Conservation (phyloP, 2,888 invertebrate species). For the Trilocha varians region DNA sequence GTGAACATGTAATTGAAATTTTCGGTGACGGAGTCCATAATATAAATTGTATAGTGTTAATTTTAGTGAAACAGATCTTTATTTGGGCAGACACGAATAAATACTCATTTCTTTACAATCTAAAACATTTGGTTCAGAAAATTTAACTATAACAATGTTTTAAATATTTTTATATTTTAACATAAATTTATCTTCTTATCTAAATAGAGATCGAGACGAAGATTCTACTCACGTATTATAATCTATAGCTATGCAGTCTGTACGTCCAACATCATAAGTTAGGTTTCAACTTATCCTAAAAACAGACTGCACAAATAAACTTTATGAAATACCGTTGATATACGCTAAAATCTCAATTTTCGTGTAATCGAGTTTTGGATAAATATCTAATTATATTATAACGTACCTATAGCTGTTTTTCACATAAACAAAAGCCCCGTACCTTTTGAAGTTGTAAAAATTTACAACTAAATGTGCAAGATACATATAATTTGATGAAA, state of each 20-base stretch:
- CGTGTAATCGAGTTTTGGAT: too few species aligned
- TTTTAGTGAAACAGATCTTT: slow-evolving; percentile 22
- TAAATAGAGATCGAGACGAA: slow-evolving; percentile 18
- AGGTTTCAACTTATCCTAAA: slow-evolving; percentile 16
- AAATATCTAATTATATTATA: too few species aligned
- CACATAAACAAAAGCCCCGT: too few species aligned
- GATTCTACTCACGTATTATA: slow-evolving; percentile 13
- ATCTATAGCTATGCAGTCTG: slow-evolving; percentile 30
- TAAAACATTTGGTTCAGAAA: slow-evolving; percentile 29
- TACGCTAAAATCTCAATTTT: slow-evolving; percentile 4
- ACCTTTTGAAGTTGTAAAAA: too few species aligned
- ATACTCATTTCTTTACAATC: slow-evolving; percentile 16
- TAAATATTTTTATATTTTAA: slow-evolving; percentile 7
- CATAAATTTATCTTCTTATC: slow-evolving; percentile 20
- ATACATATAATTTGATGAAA: too few species aligned
- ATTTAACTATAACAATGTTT: slow-evolving; percentile 19
- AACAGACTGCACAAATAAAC: slow-evolving; percentile 22
- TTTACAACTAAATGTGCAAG: too few species aligned
- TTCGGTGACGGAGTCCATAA: slow-evolving; percentile 1
- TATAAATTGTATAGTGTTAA: not conserved
- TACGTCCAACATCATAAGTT: slow-evolving; percentile 22
- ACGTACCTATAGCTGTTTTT: too few species aligned
- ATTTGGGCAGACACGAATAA: slow-evolving; percentile 16
- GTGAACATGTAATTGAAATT: too few species aligned
- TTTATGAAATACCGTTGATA: slow-evolving; percentile 7